These are phyloP conservation scores for Chiloscyllium punctatum DNA, from an alignment of 2,797 vertebrate genomes.

Conservation along the genomic window DNA sequence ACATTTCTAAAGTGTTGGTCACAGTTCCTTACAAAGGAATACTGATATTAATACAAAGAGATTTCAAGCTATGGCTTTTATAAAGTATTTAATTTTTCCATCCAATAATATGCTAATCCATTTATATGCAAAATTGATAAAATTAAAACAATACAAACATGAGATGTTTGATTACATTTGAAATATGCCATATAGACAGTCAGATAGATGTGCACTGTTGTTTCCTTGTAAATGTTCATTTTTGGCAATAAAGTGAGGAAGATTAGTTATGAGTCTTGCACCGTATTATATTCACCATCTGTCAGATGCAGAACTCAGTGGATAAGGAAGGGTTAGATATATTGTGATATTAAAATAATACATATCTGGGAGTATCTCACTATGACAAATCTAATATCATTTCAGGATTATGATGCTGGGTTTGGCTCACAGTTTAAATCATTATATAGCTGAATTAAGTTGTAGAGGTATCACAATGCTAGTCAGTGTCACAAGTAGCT, in stretches of 20 bases:
- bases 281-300: not conserved
- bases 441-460: not conserved
- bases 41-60: not conserved
- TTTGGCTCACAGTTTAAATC: not conserved
- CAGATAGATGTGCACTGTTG: not conserved
- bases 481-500: not conserved
- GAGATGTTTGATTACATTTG: not conserved
- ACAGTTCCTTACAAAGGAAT: not conserved
- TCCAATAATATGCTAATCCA: not conserved
- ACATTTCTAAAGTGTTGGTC: not conserved
- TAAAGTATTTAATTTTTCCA: not conserved
- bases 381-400: not conserved
- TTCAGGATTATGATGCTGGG: not conserved
- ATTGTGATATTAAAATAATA: not conserved
- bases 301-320: not conserved
- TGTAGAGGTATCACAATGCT: not conserved
- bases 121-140: not conserved
- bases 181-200: not conserved
- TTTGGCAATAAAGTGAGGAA: not conserved
- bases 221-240: not conserved
- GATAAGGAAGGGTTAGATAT: not conserved
- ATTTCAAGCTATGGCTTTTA: not conserved
- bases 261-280: not conserved
- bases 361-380: not conserved
- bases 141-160: not conserved